A percentile compares a stretch with the other conserved stretches of the same genome.
Evolutionary conservation across 2,113 vertebrate species (phyloP).

Genomic region (Xenopus borealis): DNA sequence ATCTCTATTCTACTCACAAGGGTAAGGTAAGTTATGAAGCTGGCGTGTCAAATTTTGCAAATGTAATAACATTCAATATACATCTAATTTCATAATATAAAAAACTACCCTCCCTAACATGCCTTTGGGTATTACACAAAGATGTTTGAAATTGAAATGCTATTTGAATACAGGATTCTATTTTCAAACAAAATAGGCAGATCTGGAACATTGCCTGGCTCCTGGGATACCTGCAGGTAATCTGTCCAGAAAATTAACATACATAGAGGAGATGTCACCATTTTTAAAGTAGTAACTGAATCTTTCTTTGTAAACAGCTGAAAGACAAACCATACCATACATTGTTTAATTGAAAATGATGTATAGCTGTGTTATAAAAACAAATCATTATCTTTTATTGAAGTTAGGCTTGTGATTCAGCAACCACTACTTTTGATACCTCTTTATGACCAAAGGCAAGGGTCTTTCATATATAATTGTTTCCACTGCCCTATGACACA

Average conservation of each 20-base stretch:
- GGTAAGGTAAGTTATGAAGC: constrained; percentile 38
- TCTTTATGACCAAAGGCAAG: too few species aligned
- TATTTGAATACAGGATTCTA: constrained; percentile 45
- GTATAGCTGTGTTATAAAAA: too few species aligned
- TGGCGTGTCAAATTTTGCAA: constrained; percentile 31
- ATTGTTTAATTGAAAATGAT: too few species aligned
- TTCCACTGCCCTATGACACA: too few species aligned
- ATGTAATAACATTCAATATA: constrained; percentile 46
- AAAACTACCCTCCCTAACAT: constrained; percentile 39
- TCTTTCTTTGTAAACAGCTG: not conserved
- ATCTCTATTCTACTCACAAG: constrained; percentile 38
- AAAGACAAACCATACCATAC: too few species aligned
- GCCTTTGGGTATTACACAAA: constrained; percentile 40
- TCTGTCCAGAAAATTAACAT: constrained; percentile 44
- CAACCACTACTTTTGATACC: too few species aligned
- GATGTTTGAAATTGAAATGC: constrained; percentile 46
- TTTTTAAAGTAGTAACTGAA: constrained; percentile 16
- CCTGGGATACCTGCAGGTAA: constrained; percentile 43
- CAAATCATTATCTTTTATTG: too few species aligned
- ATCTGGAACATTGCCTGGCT: constrained; percentile 42
- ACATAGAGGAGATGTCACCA: constrained; percentile 33
- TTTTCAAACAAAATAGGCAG: constrained; percentile 44
- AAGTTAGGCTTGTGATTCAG: too few species aligned
- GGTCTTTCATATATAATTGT: too few species aligned
- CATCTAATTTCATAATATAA: constrained; percentile 46